These are phyloP conservation scores for Trinectes maculatus DNA, from an alignment of 2,113 vertebrate genomes.

Conservation along the genomic window DNA sequence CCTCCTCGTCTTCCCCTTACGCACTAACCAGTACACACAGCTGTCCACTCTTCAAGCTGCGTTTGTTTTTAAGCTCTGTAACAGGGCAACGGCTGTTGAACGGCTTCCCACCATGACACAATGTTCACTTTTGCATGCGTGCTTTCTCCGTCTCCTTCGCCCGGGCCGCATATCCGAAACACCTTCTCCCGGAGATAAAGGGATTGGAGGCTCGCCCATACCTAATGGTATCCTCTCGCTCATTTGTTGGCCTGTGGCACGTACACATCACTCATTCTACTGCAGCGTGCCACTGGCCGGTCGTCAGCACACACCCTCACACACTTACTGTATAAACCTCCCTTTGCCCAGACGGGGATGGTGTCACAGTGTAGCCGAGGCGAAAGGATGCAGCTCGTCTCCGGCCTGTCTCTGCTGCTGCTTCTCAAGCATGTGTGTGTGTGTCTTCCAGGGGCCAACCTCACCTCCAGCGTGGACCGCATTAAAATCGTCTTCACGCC, in stretches of 20 bases:
- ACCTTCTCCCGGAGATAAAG: slow-evolving; percentile 78
- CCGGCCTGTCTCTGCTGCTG: slow-evolving; percentile 55
- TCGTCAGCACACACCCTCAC: slow-evolving; percentile 71
- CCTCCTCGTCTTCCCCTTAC: slow-evolving; percentile 28
- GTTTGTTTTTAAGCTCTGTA: slow-evolving; percentile 62
- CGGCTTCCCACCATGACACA: slow-evolving; percentile 77
- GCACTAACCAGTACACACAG: slow-evolving; percentile 46
- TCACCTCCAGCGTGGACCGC: slow-evolving; percentile 80
- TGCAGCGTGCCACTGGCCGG: slow-evolving; percentile 71
- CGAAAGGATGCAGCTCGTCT: slow-evolving; percentile 77
- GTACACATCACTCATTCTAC: slow-evolving; percentile 67
- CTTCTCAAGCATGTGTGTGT: slow-evolving; percentile 66
- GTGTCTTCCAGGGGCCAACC: slow-evolving; percentile 81
- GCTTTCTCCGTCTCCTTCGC: slow-evolving; percentile 67
- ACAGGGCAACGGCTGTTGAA: slow-evolving; percentile 77
- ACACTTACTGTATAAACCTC: slow-evolving; percentile 79
- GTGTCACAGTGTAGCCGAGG: slow-evolving; percentile 64
- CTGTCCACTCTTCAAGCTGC: slow-evolving; percentile 60
- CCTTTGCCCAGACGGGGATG: slow-evolving; percentile 64
- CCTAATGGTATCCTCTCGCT: slow-evolving; percentile 64
- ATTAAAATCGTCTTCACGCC: slow-evolving; percentile 87
- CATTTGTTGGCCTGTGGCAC: slow-evolving; percentile 70
- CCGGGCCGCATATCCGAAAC: slow-evolving; percentile 72
- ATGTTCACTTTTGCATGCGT: slow-evolving; percentile 64
- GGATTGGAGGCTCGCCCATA: slow-evolving; percentile 66